phyloP scores from a whole-genome alignment of 2,797 vertebrate genomes.

The Acropternis orthonyx region DNA sequence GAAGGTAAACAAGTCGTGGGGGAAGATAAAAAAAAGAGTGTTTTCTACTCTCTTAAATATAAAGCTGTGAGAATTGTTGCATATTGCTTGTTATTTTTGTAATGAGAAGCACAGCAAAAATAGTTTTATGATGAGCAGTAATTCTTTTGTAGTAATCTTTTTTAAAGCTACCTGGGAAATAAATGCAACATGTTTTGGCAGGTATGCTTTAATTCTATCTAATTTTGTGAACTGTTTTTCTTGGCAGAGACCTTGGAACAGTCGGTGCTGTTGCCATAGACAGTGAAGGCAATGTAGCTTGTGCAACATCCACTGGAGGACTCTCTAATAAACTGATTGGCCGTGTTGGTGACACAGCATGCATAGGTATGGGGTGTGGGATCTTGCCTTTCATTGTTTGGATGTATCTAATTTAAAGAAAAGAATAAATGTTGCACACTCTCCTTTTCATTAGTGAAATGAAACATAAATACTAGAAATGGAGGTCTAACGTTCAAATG shows the following conservation, averaged over 20 bases:
- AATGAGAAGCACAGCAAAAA: not conserved
- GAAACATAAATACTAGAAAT: not conserved
- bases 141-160: not conserved
- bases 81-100: not conserved
- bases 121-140: not conserved
- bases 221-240: constrained; percentile 66
- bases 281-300: constrained; percentile 80
- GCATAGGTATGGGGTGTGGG: constrained; percentile 80
- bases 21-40: not conserved
- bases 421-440: not conserved
- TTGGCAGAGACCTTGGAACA: constrained; percentile 81
- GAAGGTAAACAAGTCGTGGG: not conserved
- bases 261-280: constrained; percentile 87
- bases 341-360: constrained; percentile 87
- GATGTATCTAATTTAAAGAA: not conserved
- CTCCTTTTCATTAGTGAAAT: not conserved
- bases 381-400: not conserved
- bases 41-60: not conserved
- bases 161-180: constrained; percentile 30
- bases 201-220: constrained; percentile 36
- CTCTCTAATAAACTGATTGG: constrained; percentile 87
- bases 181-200: constrained; percentile 32
- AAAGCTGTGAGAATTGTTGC: not conserved
- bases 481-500: not conserved
- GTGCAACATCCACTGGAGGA: constrained; percentile 86